phyloP scores from a whole-genome alignment of 2,797 vertebrate species.

The Paguma larvata region DNA sequence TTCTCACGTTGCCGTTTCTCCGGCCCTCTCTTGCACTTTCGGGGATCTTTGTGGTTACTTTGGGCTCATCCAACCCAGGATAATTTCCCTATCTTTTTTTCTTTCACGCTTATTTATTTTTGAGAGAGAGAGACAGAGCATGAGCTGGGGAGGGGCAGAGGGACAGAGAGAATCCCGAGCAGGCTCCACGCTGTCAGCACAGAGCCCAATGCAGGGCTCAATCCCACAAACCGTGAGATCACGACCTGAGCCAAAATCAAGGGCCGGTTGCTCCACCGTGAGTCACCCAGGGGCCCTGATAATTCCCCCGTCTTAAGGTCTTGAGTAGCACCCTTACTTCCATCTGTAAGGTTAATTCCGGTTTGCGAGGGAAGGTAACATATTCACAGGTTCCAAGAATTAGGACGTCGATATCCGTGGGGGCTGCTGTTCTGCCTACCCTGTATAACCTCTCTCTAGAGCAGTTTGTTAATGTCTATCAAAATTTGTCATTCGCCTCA shows the following conservation, averaged over 20 bases:
- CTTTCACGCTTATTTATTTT: no score
- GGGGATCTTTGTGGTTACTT: background rate
- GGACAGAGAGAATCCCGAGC: no score
- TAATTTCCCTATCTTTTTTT: background rate
- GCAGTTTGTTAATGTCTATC: background rate
- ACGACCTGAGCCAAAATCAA: no score
- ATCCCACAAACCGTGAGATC: no score
- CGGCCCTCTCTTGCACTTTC: background rate
- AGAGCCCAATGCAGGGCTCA: no score
- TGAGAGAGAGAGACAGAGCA: no score
- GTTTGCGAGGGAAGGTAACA: conserved; percentile 14
- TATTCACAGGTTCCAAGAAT: background rate
- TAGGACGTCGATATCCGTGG: background rate
- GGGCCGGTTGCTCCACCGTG: no score
- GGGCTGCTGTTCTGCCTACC: background rate
- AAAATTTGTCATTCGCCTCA: conserved; percentile 35
- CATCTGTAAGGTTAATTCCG: background rate
- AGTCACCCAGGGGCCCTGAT: background rate
- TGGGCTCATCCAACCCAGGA: background rate
- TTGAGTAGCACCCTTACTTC: background rate
- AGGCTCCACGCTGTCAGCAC: no score
- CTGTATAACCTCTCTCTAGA: background rate
- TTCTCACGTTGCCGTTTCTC: background rate
- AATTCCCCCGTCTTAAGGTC: background rate
- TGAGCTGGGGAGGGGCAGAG: no score